Evolutionary conservation across 64 coral and sea anemone genomes (phyloP), one percentile per base, ranked within the genome.

Genomic region (Dendronephthya gigantea): DNA sequence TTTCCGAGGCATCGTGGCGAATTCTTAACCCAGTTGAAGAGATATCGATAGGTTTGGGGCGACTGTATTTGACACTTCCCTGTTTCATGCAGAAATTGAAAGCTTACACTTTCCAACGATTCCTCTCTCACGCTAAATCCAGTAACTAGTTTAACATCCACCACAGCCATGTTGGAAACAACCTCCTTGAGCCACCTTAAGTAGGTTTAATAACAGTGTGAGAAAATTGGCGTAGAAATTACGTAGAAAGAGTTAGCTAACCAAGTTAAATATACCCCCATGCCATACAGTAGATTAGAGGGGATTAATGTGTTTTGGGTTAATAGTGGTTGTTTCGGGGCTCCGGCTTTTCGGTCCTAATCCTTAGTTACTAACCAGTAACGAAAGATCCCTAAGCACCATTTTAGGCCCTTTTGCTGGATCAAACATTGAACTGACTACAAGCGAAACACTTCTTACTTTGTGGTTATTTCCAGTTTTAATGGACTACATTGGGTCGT

Each of bases 131-230:
- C 68, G 30, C 68, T 86, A 37, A 91, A 97, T 43, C 94, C 94
- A 12, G 94, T 93, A 9, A 93, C 91, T 14, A 97, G 94, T 66
- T 97, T 97, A 19, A 89, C 85, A 66, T 97, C 90, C 25, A 97
- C 76, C 16, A 97, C 92, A 35, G 94, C 94, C 94, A 97, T 97
- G 66, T 92, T 92, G 35, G 94, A 97, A 7, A 49, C 40, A 45
- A 83, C 91, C 45, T 93, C 90, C 19, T 79, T 37, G 49, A 91
- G 68, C 94, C 94, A 97, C 83, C 89, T 90, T 74, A 33, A 87
- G 55, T 7, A 83, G 50, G 15, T 31, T 22, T 17, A 14, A 37
- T 68, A 16, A 0, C 51, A 27, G 0, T 13, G 33, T 51, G 15
- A 36, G 0, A 75, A 2, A 15, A 40, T 30, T 52, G 34, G 4